Conservation (phyloP, 2,888 invertebrate genomes). For the Uloborus plumipes region DNA sequence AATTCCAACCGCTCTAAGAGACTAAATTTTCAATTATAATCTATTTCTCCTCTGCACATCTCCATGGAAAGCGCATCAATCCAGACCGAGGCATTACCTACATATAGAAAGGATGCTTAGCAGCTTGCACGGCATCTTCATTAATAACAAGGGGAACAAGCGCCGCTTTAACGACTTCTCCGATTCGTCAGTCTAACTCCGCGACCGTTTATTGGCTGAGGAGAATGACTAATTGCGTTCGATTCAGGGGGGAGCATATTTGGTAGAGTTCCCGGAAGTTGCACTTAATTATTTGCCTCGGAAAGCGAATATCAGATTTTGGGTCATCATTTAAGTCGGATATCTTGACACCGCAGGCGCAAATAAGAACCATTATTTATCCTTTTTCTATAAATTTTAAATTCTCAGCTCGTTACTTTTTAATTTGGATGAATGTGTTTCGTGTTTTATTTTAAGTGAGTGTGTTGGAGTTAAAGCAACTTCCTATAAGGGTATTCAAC, state of each 20-base stretch:
- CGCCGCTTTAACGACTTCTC: slow-evolving; percentile 41
- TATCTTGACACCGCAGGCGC: slow-evolving; percentile 56
- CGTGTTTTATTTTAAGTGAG: too few species aligned
- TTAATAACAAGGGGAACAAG: slow-evolving; percentile 14
- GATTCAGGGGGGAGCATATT: slow-evolving; percentile 29
- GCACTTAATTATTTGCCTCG: slow-evolving; percentile 49
- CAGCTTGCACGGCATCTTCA: slow-evolving; percentile 11
- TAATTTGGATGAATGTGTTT: too few species aligned
- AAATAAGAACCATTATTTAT: slow-evolving; percentile 38
- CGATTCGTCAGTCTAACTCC: slow-evolving; percentile 23
- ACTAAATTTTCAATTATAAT: too few species aligned
- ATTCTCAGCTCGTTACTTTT: not conserved
- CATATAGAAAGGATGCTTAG: slow-evolving; percentile 24
- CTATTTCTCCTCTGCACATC: too few species aligned
- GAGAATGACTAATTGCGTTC: slow-evolving; percentile 40
- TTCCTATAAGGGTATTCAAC: too few species aligned
- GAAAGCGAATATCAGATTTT: slow-evolving; percentile 53
- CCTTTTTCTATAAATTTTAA: slow-evolving; percentile 18
- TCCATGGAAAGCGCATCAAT: slow-evolving; percentile 26
- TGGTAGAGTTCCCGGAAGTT: too few species aligned
- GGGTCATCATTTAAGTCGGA: slow-evolving; percentile 48
- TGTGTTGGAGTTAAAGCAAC: too few species aligned
- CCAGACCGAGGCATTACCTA: slow-evolving; percentile 24
- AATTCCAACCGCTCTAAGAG: too few species aligned
- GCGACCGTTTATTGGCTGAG: slow-evolving; percentile 14